A percentile compares a stretch with the other conserved stretches of the same genome.
Conservation (phyloP, 2,113 vertebrate species). For the Notothenia rossii region DNA sequence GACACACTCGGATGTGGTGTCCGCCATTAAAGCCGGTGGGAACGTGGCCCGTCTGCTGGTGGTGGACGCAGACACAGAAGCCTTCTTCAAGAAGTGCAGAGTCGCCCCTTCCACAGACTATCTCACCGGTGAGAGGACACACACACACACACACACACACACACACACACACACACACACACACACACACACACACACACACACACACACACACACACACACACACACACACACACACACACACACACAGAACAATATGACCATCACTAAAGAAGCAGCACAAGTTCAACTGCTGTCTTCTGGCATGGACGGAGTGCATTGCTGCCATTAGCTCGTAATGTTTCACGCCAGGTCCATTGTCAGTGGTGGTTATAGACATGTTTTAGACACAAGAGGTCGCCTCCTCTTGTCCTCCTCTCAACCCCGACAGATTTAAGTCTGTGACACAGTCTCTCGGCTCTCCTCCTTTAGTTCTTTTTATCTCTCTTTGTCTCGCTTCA, state of each 20-base stretch:
- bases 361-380: slow-evolving; percentile 1
- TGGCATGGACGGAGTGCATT: not conserved
- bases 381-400: not conserved
- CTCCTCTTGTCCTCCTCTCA: not conserved
- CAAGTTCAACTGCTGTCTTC: not conserved
- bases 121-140: slow-evolving; percentile 84
- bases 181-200: too few species aligned
- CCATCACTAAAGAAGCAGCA: not conserved
- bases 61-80: slow-evolving; percentile 90
- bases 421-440: slow-evolving; percentile 23
- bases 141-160: not conserved
- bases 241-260: not conserved
- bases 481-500: slow-evolving; percentile 4
- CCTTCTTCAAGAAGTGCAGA: slow-evolving; percentile 93
- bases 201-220: too few species aligned
- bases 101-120: slow-evolving; percentile 87
- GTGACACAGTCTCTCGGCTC: slow-evolving; percentile 1
- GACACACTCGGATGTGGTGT: slow-evolving; percentile 91
- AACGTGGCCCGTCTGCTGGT: slow-evolving; percentile 89
- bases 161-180: not conserved
- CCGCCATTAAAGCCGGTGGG: slow-evolving; percentile 88
- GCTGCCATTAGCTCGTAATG: slow-evolving; percentile 17
- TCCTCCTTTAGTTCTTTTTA: not conserved
- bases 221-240: not conserved
- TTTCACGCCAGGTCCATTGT: slow-evolving; percentile 5